phyloP scores from a whole-genome alignment of 2,888 invertebrate species.

The Pachliopta kotzebuea region DNA sequence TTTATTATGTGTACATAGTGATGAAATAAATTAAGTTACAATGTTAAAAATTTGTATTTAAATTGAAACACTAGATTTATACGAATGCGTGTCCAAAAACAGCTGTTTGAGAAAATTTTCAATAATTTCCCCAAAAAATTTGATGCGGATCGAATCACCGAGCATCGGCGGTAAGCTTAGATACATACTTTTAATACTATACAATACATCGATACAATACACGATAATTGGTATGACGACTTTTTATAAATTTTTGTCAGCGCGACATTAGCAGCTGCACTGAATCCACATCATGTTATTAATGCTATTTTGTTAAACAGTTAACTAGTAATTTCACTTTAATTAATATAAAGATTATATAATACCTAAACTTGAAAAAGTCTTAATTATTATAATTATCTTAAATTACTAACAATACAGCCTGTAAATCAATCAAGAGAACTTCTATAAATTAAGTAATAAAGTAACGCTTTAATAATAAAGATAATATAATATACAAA shows the following conservation, averaged over 20 bases:
- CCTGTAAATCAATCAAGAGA: too few species aligned
- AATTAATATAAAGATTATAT: neutral
- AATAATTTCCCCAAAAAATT: conserved; percentile 57
- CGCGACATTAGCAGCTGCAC: conserved; percentile 64
- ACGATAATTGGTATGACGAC: conserved; percentile 77
- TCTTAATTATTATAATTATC: too few species aligned
- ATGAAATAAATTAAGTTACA: too few species aligned
- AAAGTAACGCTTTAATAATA: too few species aligned
- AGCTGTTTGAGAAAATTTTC: conserved; percentile 59
- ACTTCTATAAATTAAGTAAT: too few species aligned
- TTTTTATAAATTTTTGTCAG: conserved; percentile 72
- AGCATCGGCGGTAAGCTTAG: conserved; percentile 63
- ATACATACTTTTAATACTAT: conserved; percentile 44
- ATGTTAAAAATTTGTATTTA: neutral
- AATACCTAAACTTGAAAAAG: neutral
- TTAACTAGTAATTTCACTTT: neutral
- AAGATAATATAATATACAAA: too few species aligned
- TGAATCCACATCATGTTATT: conserved; percentile 18
- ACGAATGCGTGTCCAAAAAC: conserved; percentile 38
- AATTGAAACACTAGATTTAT: neutral
- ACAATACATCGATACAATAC: conserved; percentile 69
- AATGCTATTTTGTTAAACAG: conserved; percentile 12
- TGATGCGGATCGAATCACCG: conserved; percentile 62
- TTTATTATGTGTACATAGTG: too few species aligned
- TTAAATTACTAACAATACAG: too few species aligned